These are phyloP conservation scores for Centropyge bicolor DNA, from an alignment of 2,797 vertebrate genomes.

Conservation along the genomic window DNA sequence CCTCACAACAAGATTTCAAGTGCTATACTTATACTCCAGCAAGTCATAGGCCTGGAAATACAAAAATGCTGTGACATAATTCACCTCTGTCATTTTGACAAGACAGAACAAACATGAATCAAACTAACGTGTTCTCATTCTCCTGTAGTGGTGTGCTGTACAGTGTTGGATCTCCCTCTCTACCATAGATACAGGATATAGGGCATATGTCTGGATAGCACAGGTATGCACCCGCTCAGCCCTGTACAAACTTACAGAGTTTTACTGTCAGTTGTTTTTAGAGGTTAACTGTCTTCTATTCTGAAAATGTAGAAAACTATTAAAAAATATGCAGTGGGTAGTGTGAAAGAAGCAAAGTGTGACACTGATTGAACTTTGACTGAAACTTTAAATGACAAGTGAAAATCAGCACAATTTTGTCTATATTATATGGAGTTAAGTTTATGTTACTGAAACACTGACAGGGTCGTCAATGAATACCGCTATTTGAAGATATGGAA, in stretches of 20 bases:
- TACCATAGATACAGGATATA: not conserved
- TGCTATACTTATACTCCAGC: slow-evolving; percentile 28
- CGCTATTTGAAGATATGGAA: not conserved
- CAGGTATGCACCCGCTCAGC: slow-evolving; percentile 26
- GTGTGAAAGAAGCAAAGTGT: not conserved
- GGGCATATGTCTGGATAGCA: not conserved
- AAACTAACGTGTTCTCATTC: slow-evolving; percentile 1
- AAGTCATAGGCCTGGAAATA: slow-evolving; percentile 21
- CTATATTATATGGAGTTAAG: not conserved
- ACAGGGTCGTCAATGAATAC: not conserved
- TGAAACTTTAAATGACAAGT: not conserved
- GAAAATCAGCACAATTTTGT: not conserved
- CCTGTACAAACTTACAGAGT: not conserved
- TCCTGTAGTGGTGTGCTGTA: not conserved
- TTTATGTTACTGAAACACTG: not conserved
- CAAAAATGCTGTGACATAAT: not conserved
- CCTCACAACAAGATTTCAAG: slow-evolving; percentile 1
- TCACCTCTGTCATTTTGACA: not conserved
- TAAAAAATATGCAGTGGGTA: not conserved
- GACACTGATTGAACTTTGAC: not conserved
- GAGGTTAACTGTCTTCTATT: no score
- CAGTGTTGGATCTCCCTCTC: not conserved
- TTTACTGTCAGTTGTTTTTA: no score
- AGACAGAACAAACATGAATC: not conserved
- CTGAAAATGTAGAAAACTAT: no score